Conservation (phyloP, 2,888 invertebrate genomes). For the Ashinkailepas kermadecensis region DNA sequence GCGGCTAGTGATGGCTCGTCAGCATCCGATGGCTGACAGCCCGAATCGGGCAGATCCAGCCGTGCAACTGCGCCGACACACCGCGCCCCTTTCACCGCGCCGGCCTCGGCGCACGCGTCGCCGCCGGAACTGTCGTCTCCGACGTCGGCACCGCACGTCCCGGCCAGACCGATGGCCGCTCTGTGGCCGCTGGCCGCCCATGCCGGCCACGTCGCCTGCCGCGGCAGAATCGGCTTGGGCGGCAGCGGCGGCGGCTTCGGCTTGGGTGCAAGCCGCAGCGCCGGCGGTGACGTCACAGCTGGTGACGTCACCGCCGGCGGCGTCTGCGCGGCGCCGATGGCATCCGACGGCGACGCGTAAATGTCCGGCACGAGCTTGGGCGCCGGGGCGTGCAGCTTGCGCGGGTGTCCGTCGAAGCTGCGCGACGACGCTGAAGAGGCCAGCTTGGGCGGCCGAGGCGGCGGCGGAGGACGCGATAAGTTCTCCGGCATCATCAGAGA, state of each 20-base stretch:
- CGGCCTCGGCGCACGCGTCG: conserved; percentile 28
- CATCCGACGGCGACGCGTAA: neutral
- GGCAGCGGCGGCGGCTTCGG: conserved; percentile 15
- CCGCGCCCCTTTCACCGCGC: neutral
- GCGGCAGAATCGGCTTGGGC: neutral
- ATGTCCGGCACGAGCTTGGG: neutral
- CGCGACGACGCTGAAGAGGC: conserved; percentile 38
- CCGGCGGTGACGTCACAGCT: neutral
- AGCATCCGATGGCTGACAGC: too few species aligned
- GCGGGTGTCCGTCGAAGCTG: conserved; percentile 43
- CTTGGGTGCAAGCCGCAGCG: too few species aligned
- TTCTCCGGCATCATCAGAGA: conserved; percentile 29
- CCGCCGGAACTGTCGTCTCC: conserved; percentile 36
- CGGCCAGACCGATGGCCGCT: neutral
- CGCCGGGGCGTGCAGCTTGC: neutral
- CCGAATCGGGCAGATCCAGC: neutral
- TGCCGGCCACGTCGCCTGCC: neutral
- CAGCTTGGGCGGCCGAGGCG: conserved; percentile 38
- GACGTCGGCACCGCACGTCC: conserved; percentile 25
- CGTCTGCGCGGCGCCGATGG: neutral
- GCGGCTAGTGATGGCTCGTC: too few species aligned
- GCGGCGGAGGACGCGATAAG: neutral
- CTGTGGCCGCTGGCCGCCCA: neutral
- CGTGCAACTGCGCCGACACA: neutral
- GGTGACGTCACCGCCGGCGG: neutral